Conservation (phyloP, 2,888 invertebrate genomes). For the Balanococcus diminutus region DNA sequence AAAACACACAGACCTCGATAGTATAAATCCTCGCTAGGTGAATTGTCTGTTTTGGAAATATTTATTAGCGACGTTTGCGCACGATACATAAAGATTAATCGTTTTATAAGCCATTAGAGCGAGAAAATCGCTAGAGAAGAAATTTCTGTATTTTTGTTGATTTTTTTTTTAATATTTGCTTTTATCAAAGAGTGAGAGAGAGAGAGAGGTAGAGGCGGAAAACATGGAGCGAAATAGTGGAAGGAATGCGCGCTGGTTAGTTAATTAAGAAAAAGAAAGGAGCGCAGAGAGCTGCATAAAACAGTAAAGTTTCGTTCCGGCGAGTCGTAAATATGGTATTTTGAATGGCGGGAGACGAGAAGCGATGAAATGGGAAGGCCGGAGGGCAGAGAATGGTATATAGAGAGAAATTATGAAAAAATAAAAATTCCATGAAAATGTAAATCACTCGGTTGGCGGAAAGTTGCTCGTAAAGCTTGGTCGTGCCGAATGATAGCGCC, state of each 20-base stretch:
- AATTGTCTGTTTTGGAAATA: slow-evolving; percentile 24
- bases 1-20: not conserved
- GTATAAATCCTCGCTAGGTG: not conserved
- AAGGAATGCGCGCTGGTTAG: not conserved
- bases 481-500: slow-evolving; percentile 22
- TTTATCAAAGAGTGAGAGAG: not conserved
- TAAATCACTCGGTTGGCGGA: slow-evolving; percentile 6
- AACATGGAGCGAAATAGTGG: not conserved
- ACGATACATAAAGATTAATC: slow-evolving; percentile 21
- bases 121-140: not conserved
- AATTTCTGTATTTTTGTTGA: not conserved
- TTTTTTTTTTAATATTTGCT: slow-evolving; percentile 3
- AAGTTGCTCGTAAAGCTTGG: slow-evolving; percentile 11
- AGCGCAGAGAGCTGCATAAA: not conserved
- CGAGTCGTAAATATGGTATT: slow-evolving; percentile 17
- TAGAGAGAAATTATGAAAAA: slow-evolving; percentile 1
- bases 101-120: slow-evolving; percentile 5
- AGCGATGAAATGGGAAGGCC: not conserved
- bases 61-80: slow-evolving; percentile 13
- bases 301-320: slow-evolving; percentile 1
- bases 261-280: slow-evolving; percentile 28
- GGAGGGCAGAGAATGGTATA: no score
- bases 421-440: slow-evolving; percentile 12
- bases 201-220: not conserved
- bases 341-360: not conserved